Evolutionary conservation across 2,888 invertebrate genomes (phyloP).

Genomic region (Frankliniella intonsa): DNA sequence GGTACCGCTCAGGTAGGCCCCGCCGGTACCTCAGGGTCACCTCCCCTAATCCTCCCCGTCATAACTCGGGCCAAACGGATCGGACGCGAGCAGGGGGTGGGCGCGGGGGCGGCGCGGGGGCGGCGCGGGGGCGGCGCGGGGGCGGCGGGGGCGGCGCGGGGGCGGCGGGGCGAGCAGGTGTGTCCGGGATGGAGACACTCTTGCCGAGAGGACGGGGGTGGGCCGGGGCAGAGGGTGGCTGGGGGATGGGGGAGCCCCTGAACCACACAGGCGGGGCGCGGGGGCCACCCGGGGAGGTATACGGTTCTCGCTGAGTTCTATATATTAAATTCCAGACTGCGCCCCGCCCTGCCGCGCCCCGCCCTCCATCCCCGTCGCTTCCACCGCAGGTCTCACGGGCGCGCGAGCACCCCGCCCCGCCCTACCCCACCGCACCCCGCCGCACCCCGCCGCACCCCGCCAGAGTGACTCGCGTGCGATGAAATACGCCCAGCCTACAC

Average conservation of each 20-base stretch:
- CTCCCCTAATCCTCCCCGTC: conserved; percentile 1
- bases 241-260: background rate
- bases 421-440: background rate
- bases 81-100: background rate
- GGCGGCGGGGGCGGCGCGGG: too few relatives aligned
- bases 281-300: background rate
- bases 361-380: background rate
- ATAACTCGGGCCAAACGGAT: conserved; percentile 14
- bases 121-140: background rate
- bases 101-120: background rate
- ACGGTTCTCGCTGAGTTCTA: background rate
- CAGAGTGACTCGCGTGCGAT: background rate
- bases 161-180: background rate
- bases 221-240: background rate
- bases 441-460: background rate
- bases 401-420: background rate
- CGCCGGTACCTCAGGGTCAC: background rate
- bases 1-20: background rate
- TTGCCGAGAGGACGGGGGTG: background rate
- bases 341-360: background rate
- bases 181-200: background rate
- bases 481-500: background rate
- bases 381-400: too few relatives aligned
- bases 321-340: conserved; percentile 23
- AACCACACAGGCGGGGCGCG: background rate